Base-by-base conservation (phyloP, 2,888 invertebrate genomes). In the Lepidocyrtinus sp. region DNA sequence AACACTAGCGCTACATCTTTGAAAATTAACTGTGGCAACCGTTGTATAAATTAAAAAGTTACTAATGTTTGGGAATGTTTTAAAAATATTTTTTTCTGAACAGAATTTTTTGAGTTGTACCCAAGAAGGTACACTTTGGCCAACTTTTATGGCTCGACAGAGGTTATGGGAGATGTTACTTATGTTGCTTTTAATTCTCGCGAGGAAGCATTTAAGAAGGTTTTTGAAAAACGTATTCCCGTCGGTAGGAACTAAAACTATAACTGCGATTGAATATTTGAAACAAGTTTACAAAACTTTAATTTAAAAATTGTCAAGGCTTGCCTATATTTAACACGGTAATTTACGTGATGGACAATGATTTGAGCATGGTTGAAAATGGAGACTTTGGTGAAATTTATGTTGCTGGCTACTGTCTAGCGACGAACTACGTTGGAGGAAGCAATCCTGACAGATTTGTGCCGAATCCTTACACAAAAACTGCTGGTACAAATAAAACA, bases 71-170 rank as follows among this genome's bases (percentile, higher is more conserved):
- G n/a, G n/a, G n/a, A n/a, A n/a, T n/a, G n/a, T n/a, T n/a, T n/a
- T n/a, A n/a, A n/a, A n/a, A n/a, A n/a, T n/a, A n/a, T n/a, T n/a
- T n/a, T n/a, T n/a, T n/a, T n/a, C n/a, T n/a, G n/a, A n/a, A n/a
- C n/a, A 88, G 90, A 91, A 46, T 92, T 93, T 84, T 95, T 95
- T 84, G 91, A 91, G 73, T 19, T 75, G 1, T 84, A 81, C 50
- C 78, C 82, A 1, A 90, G 91, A 15, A 89, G 90, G 0, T 92
- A 93, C 83, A 90, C 91, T 19, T 89, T 97, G 50, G 55, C 62
- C 36, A 97, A 97, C 88, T 96, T 96, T 88, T 97, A 96, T 87
- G 97, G 97, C 0, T 96, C 96, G 84, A 97, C 97, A 0, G 97
- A 97, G 88, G 93, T 96, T 0, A 96, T 96, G 94, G 96, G 95